A percentile compares a stretch with the other conserved stretches of the same genome.
Conservation (phyloP, 2,888 invertebrate genomes). For the Blera fallax region DNA sequence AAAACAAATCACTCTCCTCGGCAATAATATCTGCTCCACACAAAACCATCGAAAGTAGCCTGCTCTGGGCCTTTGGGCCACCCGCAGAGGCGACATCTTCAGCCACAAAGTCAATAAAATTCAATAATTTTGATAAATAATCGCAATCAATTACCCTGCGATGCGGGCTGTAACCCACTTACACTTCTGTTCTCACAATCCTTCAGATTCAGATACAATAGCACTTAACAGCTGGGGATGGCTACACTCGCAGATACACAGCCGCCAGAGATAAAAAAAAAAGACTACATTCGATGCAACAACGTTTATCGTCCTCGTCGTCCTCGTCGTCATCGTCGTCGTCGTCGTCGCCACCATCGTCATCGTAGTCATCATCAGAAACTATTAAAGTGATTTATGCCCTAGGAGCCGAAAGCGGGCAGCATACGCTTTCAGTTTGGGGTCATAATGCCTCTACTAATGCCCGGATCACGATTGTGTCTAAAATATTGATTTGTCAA, state of each 20-base stretch:
- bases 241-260: conserved; percentile 20
- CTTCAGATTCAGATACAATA: conserved; percentile 53
- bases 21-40: conserved; percentile 10
- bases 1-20: conserved; percentile 12
- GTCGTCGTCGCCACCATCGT: not conserved
- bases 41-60: conserved; percentile 15
- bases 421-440: conserved; percentile 57
- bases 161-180: conserved; percentile 66
- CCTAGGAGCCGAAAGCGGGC: conserved; percentile 39
- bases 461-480: conserved; percentile 70
- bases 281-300: conserved; percentile 33
- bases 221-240: conserved; percentile 49
- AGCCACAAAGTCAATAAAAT: conserved; percentile 45
- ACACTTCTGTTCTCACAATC: conserved; percentile 51
- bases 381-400: conserved; percentile 68
- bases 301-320: conserved; percentile 32
- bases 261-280: not conserved
- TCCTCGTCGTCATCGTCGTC: not conserved
- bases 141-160: conserved; percentile 61
- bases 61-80: conserved; percentile 27
- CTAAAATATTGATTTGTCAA: conserved; percentile 73
- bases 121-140: conserved; percentile 70
- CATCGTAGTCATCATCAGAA: conserved; percentile 42
- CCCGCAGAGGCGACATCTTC: conserved; percentile 60
- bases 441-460: conserved; percentile 66